A percentile compares a stretch with the other conserved stretches of the same genome.
Evolutionary conservation across 2,888 invertebrate species (phyloP).

Genomic region (Barypeithes pellucidus): DNA sequence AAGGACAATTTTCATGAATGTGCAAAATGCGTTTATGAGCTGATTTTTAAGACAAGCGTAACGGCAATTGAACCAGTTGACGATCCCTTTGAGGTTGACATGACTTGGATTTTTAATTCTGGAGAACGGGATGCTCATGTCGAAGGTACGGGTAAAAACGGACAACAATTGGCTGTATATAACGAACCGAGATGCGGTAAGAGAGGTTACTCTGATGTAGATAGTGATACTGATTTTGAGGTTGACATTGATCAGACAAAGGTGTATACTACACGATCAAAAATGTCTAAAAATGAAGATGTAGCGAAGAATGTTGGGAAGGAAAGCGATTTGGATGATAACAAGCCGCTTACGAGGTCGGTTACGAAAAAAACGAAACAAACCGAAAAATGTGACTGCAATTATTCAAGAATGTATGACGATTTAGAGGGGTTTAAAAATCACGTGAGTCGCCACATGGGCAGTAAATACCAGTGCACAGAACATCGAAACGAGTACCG

Average conservation of each 20-base stretch:
- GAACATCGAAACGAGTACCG: neutral
- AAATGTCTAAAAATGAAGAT: neutral
- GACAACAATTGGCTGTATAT: neutral
- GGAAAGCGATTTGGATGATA: too few relatives aligned
- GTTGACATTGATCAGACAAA: neutral
- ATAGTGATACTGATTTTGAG: neutral
- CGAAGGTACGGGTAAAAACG: neutral
- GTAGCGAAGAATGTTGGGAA: neutral
- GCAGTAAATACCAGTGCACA: conserved; percentile 1
- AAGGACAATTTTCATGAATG: conserved; percentile 1
- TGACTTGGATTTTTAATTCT: neutral
- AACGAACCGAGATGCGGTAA: neutral
- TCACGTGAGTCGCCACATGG: neutral
- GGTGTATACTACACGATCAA: neutral
- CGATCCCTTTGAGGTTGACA: neutral
- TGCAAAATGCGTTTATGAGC: conserved; percentile 7
- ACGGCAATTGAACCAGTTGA: neutral
- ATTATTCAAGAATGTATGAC: neutral
- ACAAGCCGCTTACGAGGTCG: too few relatives aligned
- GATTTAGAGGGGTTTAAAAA: neutral
- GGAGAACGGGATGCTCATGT: neutral
- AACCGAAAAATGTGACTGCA: neutral
- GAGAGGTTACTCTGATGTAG: neutral
- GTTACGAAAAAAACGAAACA: too few relatives aligned
- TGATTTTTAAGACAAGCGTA: neutral